Conservation (phyloP, 2,888 invertebrate species). For the Diarsia mendica region DNA sequence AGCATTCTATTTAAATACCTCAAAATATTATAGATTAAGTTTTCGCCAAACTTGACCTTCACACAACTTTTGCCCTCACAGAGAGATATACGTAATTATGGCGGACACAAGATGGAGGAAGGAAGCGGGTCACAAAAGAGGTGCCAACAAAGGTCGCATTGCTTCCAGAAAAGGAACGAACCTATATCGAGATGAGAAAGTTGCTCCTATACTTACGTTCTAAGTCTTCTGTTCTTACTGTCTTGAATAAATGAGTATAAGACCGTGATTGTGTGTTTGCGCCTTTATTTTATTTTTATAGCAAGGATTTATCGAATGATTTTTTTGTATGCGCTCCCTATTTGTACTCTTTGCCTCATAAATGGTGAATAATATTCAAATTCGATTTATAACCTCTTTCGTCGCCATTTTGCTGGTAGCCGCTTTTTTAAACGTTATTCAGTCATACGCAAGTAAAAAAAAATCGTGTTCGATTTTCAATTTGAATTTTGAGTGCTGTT, state of each 20-base stretch:
- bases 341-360: conserved; percentile 17
- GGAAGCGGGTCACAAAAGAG: conserved; percentile 51
- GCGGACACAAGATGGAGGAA: conserved; percentile 50
- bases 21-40: neutral
- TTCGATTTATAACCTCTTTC: conserved; percentile 44
- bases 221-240: too few relatives aligned
- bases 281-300: conserved; percentile 1
- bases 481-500: conserved; percentile 35
- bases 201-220: conserved; percentile 21
- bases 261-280: conserved; percentile 28
- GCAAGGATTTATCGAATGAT: conserved; percentile 13
- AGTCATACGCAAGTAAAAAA: neutral
- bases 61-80: conserved; percentile 23
- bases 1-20: neutral
- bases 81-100: conserved; percentile 43
- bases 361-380: conserved; percentile 50
- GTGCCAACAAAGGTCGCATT: conserved; percentile 49
- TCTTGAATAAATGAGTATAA: conserved; percentile 56
- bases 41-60: conserved; percentile 18
- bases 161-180: conserved; percentile 36
- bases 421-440: conserved; percentile 18
- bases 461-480: conserved; percentile 7
- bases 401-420: conserved; percentile 13
- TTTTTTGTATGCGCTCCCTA: neutral
- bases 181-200: conserved; percentile 39